These are phyloP conservation scores for Nomia melanderi DNA, from an alignment of 1,140 invertebrate species.

Conservation along the genomic window DNA sequence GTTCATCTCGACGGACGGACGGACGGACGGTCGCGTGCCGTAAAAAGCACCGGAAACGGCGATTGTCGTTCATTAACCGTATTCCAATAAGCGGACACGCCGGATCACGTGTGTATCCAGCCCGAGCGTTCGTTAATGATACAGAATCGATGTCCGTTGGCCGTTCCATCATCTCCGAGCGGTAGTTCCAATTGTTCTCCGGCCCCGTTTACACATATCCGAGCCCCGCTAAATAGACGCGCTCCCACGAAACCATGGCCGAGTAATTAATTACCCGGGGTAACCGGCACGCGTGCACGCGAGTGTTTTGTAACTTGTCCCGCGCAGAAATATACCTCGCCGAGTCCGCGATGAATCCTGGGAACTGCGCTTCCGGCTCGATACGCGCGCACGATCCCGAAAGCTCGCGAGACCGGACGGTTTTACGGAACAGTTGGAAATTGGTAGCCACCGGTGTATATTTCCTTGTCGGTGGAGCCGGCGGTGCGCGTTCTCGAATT, in stretches of 20 bases:
- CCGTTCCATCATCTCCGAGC: slow-evolving; percentile 30
- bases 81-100: slow-evolving; percentile 19
- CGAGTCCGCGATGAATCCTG: slow-evolving; percentile 40
- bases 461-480: slow-evolving; percentile 13
- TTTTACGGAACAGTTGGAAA: slow-evolving; percentile 33
- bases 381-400: slow-evolving; percentile 24
- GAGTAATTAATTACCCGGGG: slow-evolving; percentile 57
- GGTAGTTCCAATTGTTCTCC: slow-evolving; percentile 49
- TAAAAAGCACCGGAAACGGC: slow-evolving; percentile 38
- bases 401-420: slow-evolving; percentile 33
- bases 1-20: too few species aligned
- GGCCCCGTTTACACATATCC: slow-evolving; percentile 44
- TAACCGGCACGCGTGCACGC: slow-evolving; percentile 22
- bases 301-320: slow-evolving; percentile 54
- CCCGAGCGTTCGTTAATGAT: slow-evolving; percentile 39
- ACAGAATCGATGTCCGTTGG: slow-evolving; percentile 37
- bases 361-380: slow-evolving; percentile 33
- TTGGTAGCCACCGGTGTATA: slow-evolving; percentile 17
- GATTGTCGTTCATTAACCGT: slow-evolving; percentile 28
- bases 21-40: slow-evolving; percentile 18
- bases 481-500: slow-evolving; percentile 29
- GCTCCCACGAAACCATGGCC: slow-evolving; percentile 27
- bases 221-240: neutral
- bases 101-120: slow-evolving; percentile 19
- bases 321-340: slow-evolving; percentile 40